Evolutionary conservation across 64 coral and sea anemone species (phyloP), one percentile per base, ranked within the genome.

Genomic region (Cladopsammia gracilis): DNA sequence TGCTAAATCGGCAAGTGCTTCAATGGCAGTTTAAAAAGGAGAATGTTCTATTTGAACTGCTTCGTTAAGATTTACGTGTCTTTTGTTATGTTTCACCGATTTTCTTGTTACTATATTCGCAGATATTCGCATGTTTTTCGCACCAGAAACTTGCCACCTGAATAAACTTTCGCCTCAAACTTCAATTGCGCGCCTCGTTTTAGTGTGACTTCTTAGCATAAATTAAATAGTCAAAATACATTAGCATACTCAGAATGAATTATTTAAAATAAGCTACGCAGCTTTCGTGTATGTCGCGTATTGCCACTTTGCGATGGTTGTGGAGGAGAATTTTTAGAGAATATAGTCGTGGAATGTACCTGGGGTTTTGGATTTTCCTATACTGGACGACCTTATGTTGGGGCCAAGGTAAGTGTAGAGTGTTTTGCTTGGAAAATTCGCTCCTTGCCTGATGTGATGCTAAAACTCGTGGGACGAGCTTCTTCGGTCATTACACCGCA

Each of bases 381-480:
- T 75, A 49, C 80, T 72, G 78, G 66, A 46, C 44, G 77, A 83
- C 89, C 78, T 70, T 91, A 91, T 91, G 89, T 72, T 83, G 89
- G 65, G 68, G 10, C n/a, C 69, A 12, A 91, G 89, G 89, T 91
- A 84, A 51, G 78, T 6, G 9, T 22, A n/a, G 3, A 4, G 11
- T 9, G 24, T 7, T 45, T 44, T 25, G 23, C 58, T 16, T 58
- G 64, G 57, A 66, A 23, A 71, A 25, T 84, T 91, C 61, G 22
- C 6, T 23, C 18, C 6, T 64, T 73, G 65, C 78, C 43, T 91
- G 68, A 22, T 67, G 64, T 58, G 65, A 49, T 72, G 49, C 49
- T n/a, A 72, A 24, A 61, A n/a, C 75, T 77, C 80, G 80, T 48
- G 43, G 22, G 58, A 57, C 78, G 59, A 71, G 54, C 25, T 23